A percentile compares a stretch with the other conserved stretches of the same genome.
Evolutionary conservation across 2,888 invertebrate species (phyloP).

Genomic region (Monoplex corrugatus): DNA sequence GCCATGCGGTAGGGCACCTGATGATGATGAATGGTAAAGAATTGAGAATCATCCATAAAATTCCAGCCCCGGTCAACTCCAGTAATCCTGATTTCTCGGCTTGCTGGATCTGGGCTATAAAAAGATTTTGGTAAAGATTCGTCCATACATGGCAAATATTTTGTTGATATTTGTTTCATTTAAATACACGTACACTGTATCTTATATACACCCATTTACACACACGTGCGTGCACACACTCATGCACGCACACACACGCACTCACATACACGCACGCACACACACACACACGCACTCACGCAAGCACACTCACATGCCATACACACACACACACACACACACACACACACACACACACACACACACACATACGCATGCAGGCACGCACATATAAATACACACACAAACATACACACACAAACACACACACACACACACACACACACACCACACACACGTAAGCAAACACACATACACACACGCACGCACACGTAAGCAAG

Average conservation of each 20-base stretch:
- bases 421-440: conserved; percentile 16
- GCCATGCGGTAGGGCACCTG: too few species aligned
- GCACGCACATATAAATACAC: background rate
- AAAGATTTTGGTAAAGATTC: background rate
- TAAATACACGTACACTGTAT: background rate
- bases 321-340: background rate
- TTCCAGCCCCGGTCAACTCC: too few species aligned
- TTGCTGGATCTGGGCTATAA: background rate
- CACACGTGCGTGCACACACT: too few species aligned
- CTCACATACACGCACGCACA: background rate
- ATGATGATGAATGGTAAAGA: too few species aligned
- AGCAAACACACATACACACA: too few species aligned
- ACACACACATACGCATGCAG: background rate
- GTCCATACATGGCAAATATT: background rate
- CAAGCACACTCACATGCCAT: background rate
- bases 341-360: background rate
- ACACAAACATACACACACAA: background rate
- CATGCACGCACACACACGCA: background rate
- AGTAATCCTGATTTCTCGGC: too few species aligned
- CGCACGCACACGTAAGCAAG: too few species aligned
- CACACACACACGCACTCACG: background rate
- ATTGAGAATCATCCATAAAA: too few species aligned
- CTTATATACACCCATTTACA: too few species aligned
- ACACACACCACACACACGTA: too few species aligned
- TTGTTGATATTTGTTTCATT: background rate